These are phyloP conservation scores for Nannobrachium achirus DNA, from an alignment of 2,113 vertebrate species.

Conservation along the genomic window DNA sequence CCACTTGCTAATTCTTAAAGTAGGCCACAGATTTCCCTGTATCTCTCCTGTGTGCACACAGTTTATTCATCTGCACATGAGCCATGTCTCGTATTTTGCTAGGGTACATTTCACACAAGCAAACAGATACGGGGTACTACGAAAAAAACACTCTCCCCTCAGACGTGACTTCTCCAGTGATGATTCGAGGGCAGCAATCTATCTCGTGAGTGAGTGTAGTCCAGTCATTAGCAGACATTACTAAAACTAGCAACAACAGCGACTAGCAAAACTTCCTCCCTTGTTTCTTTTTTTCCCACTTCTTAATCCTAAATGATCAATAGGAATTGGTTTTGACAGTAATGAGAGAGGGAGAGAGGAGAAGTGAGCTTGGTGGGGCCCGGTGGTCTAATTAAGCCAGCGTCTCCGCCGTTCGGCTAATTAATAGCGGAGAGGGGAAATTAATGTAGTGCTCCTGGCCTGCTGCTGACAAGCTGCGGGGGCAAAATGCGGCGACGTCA, in stretches of 20 bases:
- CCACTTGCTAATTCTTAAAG: neutral
- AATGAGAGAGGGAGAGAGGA: slow-evolving; percentile 58
- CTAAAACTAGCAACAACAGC: slow-evolving; percentile 32
- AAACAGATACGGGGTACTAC: neutral
- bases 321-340: slow-evolving; percentile 64
- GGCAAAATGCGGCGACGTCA: slow-evolving; percentile 61
- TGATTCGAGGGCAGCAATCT: neutral
- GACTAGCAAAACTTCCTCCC: slow-evolving; percentile 34
- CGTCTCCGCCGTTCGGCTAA: slow-evolving; percentile 62
- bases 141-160: slow-evolving; percentile 3
- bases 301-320: slow-evolving; percentile 58
- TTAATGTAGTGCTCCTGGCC: slow-evolving; percentile 64
- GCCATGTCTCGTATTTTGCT: neutral
- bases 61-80: neutral
- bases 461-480: slow-evolving; percentile 66
- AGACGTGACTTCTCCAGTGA: slow-evolving; percentile 13
- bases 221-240: slow-evolving; percentile 17
- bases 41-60: neutral
- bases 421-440: slow-evolving; percentile 71
- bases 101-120: neutral
- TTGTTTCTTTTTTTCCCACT: slow-evolving; percentile 24
- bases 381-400: slow-evolving; percentile 69
- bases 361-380: slow-evolving; percentile 39
- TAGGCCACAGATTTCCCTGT: neutral
- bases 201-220: neutral